phyloP scores from a whole-genome alignment of 2,888 invertebrate species.

The Lottia gigantea region DNA sequence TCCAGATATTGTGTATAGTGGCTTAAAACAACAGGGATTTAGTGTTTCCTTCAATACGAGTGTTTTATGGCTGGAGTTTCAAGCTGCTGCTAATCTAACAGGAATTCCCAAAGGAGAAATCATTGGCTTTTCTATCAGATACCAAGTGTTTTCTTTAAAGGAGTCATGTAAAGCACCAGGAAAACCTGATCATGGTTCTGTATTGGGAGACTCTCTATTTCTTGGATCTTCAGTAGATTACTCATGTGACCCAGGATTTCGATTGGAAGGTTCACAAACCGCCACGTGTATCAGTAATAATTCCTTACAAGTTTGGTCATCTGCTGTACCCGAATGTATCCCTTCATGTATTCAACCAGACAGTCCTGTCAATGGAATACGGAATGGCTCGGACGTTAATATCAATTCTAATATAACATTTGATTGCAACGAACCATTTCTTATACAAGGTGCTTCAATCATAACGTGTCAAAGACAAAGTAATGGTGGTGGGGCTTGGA shows the following conservation, averaged over 20 bases:
- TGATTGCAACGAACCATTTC: conserved; percentile 6
- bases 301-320: background rate
- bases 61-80: conserved; percentile 14
- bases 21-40: background rate
- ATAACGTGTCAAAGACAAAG: conserved; percentile 1
- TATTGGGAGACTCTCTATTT: background rate
- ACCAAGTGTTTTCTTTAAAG: background rate
- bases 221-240: conserved; percentile 4
- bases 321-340: background rate
- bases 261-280: background rate
- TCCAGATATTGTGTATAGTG: background rate
- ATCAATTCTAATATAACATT: conserved; percentile 12
- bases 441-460: background rate
- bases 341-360: background rate
- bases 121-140: conserved; percentile 12
- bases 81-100: background rate
- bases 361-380: background rate
- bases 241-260: conserved; percentile 7
- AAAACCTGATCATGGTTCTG: background rate
- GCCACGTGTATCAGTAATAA: background rate
- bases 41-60: background rate
- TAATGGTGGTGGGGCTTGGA: conserved; percentile 14
- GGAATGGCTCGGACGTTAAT: background rate
- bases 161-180: background rate
- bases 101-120: background rate